Base-by-base conservation (phyloP, 2,797 vertebrate species). In the Babyrousa celebensis region DNA sequence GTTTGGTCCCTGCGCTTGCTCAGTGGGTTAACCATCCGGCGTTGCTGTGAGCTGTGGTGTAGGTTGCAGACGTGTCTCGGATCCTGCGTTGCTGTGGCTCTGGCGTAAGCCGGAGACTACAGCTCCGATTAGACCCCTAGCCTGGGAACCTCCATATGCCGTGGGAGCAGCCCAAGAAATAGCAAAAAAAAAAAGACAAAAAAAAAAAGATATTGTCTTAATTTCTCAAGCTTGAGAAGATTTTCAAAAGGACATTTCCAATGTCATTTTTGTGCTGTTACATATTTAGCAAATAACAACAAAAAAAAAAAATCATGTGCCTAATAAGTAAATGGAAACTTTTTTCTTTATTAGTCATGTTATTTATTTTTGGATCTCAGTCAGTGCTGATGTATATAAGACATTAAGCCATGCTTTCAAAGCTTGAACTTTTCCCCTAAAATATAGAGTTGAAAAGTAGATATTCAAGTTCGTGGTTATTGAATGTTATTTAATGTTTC, bases 381-480 rank as follows among this genome's bases (percentile, higher is more conserved):
- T 9, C 25, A 23, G 1, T 71, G 1, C 23, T 93, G 40, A 48
- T 48, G 43, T 48, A 48, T 48, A 48, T 7, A 48, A 48, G 43
- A 91, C 25, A 54, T 85, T 91, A 85, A 95, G 91, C 18, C 5
- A 60, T 23, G 27, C 77, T 23, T 91, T 91, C 70, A 72, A 71
- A 95, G 71, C 10, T 82, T 88, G 14, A 67, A 79, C 52, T 32
- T 88, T 9, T 94, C 65, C 32, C 18, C n/a, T 93, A 91, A 94
- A 89, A 85, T 89, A 75, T 32, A 36, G 16, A 83, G 4, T 71
- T 72, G 43, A 94, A 78, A 78, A 62, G 11, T 10, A 83, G 12
- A 79, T 63, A 43, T 56, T 56, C 21, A 62, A 63, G n/a, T 71
- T 85, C 9, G 70, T 85, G 54, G 14, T 58, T 75, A 80, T 32